A percentile compares a stretch with the other conserved stretches of the same genome.
Conservation (phyloP, 2,113 vertebrate genomes). For the Elgaria multicarinata region DNA sequence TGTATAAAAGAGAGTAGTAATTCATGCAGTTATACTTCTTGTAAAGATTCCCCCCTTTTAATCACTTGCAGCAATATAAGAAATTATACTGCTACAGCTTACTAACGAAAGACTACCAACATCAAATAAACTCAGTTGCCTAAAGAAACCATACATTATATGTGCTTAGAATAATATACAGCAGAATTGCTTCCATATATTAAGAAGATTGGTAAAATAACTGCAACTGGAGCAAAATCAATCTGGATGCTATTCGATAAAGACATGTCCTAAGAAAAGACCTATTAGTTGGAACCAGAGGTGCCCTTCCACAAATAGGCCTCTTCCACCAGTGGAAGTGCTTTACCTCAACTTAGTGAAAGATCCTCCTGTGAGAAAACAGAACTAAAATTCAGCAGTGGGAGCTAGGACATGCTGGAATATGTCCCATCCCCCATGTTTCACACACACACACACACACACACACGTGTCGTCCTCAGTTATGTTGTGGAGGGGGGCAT, state of each 20-base stretch:
- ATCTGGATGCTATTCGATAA: neutral
- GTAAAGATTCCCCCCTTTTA: constrained; percentile 77
- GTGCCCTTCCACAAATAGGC: neutral
- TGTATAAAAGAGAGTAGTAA: constrained; percentile 80
- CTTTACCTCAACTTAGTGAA: neutral
- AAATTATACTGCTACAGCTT: constrained; percentile 36
- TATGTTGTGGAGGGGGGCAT: too few species aligned
- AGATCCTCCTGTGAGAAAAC: neutral
- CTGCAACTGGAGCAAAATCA: neutral
- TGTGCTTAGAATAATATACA: neutral
- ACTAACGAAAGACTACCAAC: constrained; percentile 39
- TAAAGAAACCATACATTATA: neutral
- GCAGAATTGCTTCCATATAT: too few species aligned
- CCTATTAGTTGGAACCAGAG: neutral
- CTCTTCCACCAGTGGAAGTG: neutral
- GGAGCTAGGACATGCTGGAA: too few species aligned
- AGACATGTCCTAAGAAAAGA: neutral
- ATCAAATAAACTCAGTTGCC: constrained; percentile 48
- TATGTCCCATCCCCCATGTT: too few species aligned
- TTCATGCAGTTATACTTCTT: constrained; percentile 77
- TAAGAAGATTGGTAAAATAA: neutral
- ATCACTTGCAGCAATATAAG: constrained; percentile 67
- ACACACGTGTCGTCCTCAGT: too few species aligned
- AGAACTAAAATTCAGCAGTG: too few species aligned
- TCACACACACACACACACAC: too few species aligned